Base-by-base conservation (phyloP, 2,113 vertebrate genomes). In the Daubentonia madagascariensis region DNA sequence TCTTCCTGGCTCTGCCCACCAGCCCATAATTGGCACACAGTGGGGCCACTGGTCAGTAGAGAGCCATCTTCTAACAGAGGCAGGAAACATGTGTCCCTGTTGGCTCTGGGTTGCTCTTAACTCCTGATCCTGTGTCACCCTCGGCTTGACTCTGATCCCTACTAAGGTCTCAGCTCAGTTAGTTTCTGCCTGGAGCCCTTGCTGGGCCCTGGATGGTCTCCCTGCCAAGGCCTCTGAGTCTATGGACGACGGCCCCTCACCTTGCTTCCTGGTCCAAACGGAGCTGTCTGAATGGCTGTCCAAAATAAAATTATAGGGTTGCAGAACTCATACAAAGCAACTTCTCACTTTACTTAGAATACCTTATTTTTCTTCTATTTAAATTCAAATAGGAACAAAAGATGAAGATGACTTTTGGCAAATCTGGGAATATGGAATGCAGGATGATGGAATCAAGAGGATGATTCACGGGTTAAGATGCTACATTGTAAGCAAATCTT, bases 401-500 rank as follows among this genome's bases (percentile, higher is more conserved):
- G 65, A 48, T 30, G 12, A 86, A 85, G 78, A 87, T 32, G 65
- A n/a, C 72, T 97, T 97, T 89, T 28, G 43, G 87, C 95, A 94
- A 87, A 83, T 32, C 12, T 73, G 76, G 63, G 72, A 94, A 78
- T 23, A 63, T 4, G 35, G n/a, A 96, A 91, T 5, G 0, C 7
- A 57, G 70, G 45, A 94, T 18, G 35, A 72, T 10, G 5, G 67
- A 68, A 30, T 87, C 25, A 32, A 88, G 94, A 76, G 85, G 52
- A 20, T 67, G 50, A 57, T n/a, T 57, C 20, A 30, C 4, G 22
- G 50, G 8, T 76, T 75, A 59, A 94, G 59, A 92, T 50, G 45
- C 59, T 67, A 8, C 7, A 70, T 93, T 68, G 67, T 30, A 92
- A 84, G 76, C 45, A 80, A 48, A 75, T 45, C 13, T 92, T 90